phyloP scores from a whole-genome alignment of 2,113 vertebrate genomes.

The Chrysochloris asiatica region DNA sequence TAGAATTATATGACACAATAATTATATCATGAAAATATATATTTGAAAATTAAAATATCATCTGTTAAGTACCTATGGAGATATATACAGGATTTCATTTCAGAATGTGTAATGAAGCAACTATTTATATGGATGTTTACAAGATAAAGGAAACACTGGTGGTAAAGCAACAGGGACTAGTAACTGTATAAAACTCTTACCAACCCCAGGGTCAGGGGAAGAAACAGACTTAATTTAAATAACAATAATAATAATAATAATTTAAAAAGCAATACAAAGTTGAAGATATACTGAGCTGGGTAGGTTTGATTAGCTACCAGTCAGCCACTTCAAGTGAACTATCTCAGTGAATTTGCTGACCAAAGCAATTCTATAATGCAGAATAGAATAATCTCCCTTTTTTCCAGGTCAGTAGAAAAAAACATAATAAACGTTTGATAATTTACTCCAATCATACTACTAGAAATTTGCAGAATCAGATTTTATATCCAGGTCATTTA shows the following conservation, averaged over 20 bases:
- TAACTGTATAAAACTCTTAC: not conserved
- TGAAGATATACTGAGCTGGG: not conserved
- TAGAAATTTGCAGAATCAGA: not conserved
- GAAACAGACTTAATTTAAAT: not conserved
- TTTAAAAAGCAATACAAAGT: not conserved
- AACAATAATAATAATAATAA: too few relatives aligned
- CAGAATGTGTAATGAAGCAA: not conserved
- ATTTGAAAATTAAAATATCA: not conserved
- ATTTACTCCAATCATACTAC: not conserved
- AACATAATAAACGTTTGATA: not conserved
- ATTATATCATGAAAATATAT: not conserved
- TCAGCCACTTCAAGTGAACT: not conserved
- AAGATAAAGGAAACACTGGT: not conserved
- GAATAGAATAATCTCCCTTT: not conserved
- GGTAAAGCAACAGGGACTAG: not conserved
- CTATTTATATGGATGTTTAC: not conserved
- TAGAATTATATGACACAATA: not conserved
- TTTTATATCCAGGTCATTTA: not conserved
- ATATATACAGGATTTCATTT: not conserved
- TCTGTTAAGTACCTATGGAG: not conserved
- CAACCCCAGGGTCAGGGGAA: fast-evolving
- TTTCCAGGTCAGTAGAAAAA: not conserved
- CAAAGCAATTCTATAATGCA: not conserved
- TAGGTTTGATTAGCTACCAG: not conserved
- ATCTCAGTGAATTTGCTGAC: not conserved